Conservation (phyloP, 2,888 invertebrate genomes). For the Entomobrya proxima region DNA sequence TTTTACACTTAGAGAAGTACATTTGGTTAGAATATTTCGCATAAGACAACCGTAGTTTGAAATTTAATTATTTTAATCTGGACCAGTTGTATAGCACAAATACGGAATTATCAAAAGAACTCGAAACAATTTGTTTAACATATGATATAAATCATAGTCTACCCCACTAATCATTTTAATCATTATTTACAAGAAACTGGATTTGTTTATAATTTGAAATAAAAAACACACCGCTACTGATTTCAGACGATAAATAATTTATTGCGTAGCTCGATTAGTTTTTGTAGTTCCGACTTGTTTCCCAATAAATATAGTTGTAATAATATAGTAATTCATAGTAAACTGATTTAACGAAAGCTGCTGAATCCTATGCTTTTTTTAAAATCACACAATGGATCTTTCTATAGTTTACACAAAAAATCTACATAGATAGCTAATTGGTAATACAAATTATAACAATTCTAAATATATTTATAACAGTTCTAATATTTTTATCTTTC, state of each 20-base stretch:
- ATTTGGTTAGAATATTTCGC: not conserved
- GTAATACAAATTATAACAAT: not conserved
- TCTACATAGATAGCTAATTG: not conserved
- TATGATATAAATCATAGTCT: not conserved
- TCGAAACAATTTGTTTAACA: not conserved
- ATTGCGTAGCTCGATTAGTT: slow-evolving; percentile 68
- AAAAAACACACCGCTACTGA: not conserved
- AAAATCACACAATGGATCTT: too few relatives aligned
- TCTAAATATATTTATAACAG: not conserved
- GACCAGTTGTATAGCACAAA: slow-evolving; percentile 18
- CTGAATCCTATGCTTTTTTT: too few relatives aligned
- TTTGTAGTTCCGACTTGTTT: slow-evolving; percentile 67
- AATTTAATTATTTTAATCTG: slow-evolving; percentile 12
- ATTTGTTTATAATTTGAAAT: not conserved
- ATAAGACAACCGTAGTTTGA: slow-evolving; percentile 49
- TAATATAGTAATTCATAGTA: not conserved
- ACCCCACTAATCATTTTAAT: not conserved
- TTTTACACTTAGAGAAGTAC: not conserved
- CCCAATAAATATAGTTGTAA: slow-evolving; percentile 48
- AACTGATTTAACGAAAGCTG: not conserved
- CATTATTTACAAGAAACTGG: not conserved
- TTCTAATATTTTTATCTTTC: not conserved
- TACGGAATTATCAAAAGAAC: not conserved
- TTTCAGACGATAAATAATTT: slow-evolving; percentile 28
- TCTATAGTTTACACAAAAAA: too few relatives aligned